A percentile compares a stretch with the other conserved stretches of the same genome.
Evolutionary conservation across 2,888 invertebrate genomes (phyloP).

Genomic region (Pollenia amentaria): DNA sequence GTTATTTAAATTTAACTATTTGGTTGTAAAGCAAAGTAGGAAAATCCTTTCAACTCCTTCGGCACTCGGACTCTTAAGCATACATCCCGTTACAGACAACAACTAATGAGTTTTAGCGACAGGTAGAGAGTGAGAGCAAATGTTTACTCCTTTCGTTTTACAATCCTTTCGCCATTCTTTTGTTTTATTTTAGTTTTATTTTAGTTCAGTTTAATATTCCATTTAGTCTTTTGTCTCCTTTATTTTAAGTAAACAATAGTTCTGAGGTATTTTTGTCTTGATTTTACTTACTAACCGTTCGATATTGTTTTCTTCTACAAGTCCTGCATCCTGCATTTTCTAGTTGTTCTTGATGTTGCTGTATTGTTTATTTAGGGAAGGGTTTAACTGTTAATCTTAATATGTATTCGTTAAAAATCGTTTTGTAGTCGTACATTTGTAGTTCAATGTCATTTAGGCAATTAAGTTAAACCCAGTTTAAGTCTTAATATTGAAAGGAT

Average conservation of each 20-base stretch:
- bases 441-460: slow-evolving; percentile 73
- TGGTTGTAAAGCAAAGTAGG: slow-evolving; percentile 12
- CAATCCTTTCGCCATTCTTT: slow-evolving; percentile 47
- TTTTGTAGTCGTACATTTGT: slow-evolving; percentile 24
- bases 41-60: slow-evolving; percentile 69
- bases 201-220: slow-evolving; percentile 57
- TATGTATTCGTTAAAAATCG: slow-evolving; percentile 15
- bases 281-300: slow-evolving; percentile 63
- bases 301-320: slow-evolving; percentile 29
- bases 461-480: slow-evolving; percentile 69
- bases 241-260: slow-evolving; percentile 60
- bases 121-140: slow-evolving; percentile 17
- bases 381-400: slow-evolving; percentile 51
- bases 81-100: neutral
- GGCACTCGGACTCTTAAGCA: neutral
- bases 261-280: slow-evolving; percentile 71
- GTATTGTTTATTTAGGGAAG: slow-evolving; percentile 7
- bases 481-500: slow-evolving; percentile 61
- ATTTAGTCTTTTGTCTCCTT: slow-evolving; percentile 55
- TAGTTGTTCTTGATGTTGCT: neutral
- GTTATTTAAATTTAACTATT: slow-evolving; percentile 55
- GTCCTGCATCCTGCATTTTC: too few relatives aligned
- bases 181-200: slow-evolving; percentile 49
- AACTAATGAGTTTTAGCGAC: slow-evolving; percentile 46
- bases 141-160: slow-evolving; percentile 62